Evolutionary conservation across 2,113 vertebrate species (phyloP), one percentile per base, ranked within the genome.

Genomic region (Arvicanthis niloticus): DNA sequence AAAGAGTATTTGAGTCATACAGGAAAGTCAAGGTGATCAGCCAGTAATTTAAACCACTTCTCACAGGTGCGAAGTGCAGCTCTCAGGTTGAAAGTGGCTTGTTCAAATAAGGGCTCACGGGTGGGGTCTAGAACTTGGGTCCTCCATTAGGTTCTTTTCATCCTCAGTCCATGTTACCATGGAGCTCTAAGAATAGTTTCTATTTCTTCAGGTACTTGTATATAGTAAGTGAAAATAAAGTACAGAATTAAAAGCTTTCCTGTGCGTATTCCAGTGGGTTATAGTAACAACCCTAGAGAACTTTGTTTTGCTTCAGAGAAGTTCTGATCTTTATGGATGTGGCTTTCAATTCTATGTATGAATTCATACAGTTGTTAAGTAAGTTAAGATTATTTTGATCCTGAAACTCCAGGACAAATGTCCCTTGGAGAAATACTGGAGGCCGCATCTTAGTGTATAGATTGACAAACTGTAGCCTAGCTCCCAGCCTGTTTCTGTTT

Each of bases 311-410:
- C 67, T 68, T 65, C 45, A 88, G 40, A 40, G 80, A 92, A 81
- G 48, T 26, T 91, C 58, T 96, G 65, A 86, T 31, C 24, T 68
- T 93, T 94, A 51, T 58, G 48, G 37, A 80, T 95, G 58, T 93
- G 96, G 96, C 48, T 84, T 76, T 96, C 80, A 56, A 77, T 78
- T 93, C 73, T 42, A 21, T 91, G 37, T n/a, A 16, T 53, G 53
- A 58, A 13, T 75, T 26, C 58, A 42, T 90, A 40, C 37, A 90
- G 24, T 95, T 91, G 68, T 94, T 91, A 62, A 95, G 29, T 48
- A 68, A 95, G 48, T 85, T 67, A 86, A 45, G n/a, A 73, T 94
- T 97, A 92, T 89, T 91, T 31, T 96, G 77, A 24, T 93, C 17
- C 42, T 58, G 86, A 94, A 97, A 89, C 89, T 93, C 42, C 22